Conservation (phyloP, 2,797 vertebrate species). For the Pseudochirops cupreus region DNA sequence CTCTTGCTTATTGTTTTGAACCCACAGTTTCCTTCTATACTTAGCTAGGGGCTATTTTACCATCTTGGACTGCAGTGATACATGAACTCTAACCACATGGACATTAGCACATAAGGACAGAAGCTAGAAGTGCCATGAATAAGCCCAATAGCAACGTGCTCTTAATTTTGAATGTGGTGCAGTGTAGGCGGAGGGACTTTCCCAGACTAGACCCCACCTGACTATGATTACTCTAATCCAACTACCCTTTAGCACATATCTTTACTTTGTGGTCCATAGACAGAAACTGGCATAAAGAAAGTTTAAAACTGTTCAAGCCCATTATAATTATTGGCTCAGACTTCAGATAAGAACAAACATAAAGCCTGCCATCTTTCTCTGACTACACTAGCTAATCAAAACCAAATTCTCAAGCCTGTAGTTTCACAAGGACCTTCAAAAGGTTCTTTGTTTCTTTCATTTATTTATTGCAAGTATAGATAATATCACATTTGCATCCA, state of each 20-base stretch:
- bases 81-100: accelerated
- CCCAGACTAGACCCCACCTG: not conserved
- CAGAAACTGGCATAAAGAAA: not conserved
- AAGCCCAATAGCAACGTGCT: not conserved
- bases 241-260: not conserved
- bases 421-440: not conserved
- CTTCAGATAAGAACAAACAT: not conserved
- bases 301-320: not conserved
- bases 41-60: not conserved
- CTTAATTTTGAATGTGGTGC: slow-evolving; percentile 16
- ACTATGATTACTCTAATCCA: not conserved
- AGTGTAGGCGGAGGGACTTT: not conserved
- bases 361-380: not conserved
- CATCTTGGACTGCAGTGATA: not conserved
- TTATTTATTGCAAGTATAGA: not conserved
- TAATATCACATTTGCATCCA: not conserved
- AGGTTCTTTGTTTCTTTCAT: not conserved
- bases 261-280: not conserved
- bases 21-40: not conserved
- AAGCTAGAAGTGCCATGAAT: not conserved
- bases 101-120: not conserved
- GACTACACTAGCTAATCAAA: not conserved
- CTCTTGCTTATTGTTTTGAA: not conserved
- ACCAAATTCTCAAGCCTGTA: not conserved
- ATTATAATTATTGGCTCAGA: not conserved